Conservation (phyloP, 2,113 vertebrate genomes). For the Malurus cyaneus region DNA sequence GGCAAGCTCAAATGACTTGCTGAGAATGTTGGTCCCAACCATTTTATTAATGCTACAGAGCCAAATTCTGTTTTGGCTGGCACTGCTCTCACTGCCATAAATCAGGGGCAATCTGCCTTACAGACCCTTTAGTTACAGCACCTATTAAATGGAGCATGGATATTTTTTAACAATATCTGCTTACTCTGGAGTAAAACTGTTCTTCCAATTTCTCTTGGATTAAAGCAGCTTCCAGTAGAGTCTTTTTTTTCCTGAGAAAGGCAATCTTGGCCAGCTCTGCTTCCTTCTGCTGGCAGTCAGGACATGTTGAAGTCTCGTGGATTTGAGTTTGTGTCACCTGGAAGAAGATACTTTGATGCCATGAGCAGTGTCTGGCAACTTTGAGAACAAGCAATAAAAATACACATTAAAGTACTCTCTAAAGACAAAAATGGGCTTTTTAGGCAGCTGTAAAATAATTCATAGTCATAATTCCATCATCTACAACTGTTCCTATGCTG, state of each 20-base stretch:
- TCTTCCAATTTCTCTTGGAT: constrained; percentile 72
- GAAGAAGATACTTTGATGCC: neutral
- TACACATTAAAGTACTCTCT: neutral
- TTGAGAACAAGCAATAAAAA: neutral
- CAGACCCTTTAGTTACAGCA: neutral
- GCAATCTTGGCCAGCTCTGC: constrained; percentile 66
- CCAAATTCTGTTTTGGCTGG: neutral
- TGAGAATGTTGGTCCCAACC: neutral
- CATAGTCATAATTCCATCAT: neutral
- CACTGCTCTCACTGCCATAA: neutral
- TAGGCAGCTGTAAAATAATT: neutral
- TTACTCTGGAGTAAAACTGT: constrained; percentile 51
- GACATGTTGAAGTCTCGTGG: constrained; percentile 54
- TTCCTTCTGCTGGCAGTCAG: constrained; percentile 57
- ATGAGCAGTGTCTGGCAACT: neutral
- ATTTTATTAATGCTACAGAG: neutral
- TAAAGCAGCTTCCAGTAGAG: constrained; percentile 63
- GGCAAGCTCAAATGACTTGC: neutral
- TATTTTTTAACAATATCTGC: neutral
- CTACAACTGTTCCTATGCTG: neutral
- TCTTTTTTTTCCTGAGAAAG: constrained; percentile 74
- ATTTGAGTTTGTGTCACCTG: constrained; percentile 64
- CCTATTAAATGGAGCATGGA: neutral
- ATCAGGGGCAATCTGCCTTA: neutral
- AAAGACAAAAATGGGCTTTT: neutral